These are phyloP conservation scores for Neoarius graeffei DNA, from an alignment of 2,113 vertebrate species.

Conservation along the genomic window DNA sequence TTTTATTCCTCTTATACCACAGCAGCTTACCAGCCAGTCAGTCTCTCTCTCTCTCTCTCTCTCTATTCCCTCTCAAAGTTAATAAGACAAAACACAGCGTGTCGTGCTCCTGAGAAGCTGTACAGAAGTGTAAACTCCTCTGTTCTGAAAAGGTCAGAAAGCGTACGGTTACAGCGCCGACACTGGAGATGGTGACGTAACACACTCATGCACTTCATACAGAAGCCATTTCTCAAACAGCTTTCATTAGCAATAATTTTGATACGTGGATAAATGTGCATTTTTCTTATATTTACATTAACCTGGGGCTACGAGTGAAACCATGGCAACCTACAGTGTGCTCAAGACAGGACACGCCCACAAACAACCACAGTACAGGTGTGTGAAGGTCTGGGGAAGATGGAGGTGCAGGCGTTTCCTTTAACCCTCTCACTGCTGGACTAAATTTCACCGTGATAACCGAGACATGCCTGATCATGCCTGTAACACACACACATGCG, in stretches of 20 bases:
- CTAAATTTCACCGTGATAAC: background rate
- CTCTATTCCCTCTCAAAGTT: background rate
- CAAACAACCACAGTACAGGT: background rate
- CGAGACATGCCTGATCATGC: slow-evolving; percentile 58
- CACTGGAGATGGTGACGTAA: background rate
- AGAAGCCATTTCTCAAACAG: background rate
- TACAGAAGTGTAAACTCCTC: background rate
- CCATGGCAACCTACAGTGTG: background rate
- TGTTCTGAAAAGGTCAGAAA: background rate
- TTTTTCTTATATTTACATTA: background rate
- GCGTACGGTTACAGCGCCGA: background rate
- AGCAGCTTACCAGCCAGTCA: background rate
- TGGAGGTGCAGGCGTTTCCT: background rate
- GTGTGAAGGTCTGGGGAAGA: background rate
- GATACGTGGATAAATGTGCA: background rate
- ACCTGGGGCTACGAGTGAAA: background rate
- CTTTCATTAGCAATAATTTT: background rate
- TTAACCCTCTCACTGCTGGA: slow-evolving; percentile 39
- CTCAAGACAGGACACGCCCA: background rate
- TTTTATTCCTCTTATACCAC: background rate
- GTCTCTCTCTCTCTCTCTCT: background rate
- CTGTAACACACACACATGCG: background rate
- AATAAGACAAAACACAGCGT: background rate
- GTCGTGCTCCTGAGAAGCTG: background rate
- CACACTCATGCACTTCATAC: background rate